Evolutionary conservation across 2,797 vertebrate genomes (phyloP), one percentile per base, ranked within the genome.

Genomic region (Nannoperca australis): DNA sequence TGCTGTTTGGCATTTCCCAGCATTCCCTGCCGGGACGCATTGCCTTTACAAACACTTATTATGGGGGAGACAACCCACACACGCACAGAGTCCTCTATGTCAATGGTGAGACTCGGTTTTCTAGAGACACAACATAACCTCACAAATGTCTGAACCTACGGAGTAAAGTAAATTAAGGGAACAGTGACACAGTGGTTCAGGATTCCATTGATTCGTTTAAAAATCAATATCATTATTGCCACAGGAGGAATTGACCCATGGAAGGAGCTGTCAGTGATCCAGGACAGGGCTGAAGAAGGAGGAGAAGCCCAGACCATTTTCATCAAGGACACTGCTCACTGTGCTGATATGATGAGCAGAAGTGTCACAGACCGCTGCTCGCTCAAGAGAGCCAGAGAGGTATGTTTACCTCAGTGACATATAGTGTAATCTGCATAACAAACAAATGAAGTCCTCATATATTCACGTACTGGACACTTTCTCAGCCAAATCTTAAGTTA

Each of bases 171-270:
- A 30, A 42, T 10, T n/a, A n/a, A 17, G 3, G 20, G 11, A 42
- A 11, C 24, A 58, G 22, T 5, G n/a, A 5, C 36, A n/a, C 15
- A 30, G 36, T 4, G 6, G 2, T 67, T 73, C 14, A 24, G 44
- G 51, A 45, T 45, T 55, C 51, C 34, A 65, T 30, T 60, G 30
- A 44, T 27, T 47, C 2, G 5, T 18, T 63, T 36, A 55, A 42
- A 58, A 24, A 30, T 79, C 30, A 14, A 12, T 71, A 5, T 61
- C 9, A n/a, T 59, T 11, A 6, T 47, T 70, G 6, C 56, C 9
- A 38, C 73, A 93, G 97, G 97, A 20, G 94, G 97, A 54, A 76
- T 95, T 4, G 97, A 98, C 78, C 97, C 97, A 0, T 98, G 97
- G 97, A 94, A 94, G 2, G 92, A 90, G 13, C 91, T 98, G 36